Evolutionary conservation across 2,797 vertebrate genomes (phyloP), one percentile per base, ranked within the genome.

Genomic region (Pseudochromis fuscus): DNA sequence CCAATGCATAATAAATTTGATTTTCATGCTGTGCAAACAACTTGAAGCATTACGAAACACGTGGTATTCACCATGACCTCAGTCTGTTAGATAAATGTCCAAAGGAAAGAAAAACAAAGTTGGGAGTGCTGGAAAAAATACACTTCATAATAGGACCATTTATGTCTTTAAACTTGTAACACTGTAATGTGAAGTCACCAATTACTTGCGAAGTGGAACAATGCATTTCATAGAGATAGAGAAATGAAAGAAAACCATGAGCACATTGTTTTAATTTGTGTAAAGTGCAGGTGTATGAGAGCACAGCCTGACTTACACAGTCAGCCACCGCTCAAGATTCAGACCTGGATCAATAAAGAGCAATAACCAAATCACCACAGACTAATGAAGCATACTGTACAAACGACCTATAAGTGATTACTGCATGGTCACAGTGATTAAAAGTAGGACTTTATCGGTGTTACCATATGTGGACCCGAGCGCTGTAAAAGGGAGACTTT

Each of bases 11-110:
- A 38, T 46, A 59, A 62, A 86, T 73, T 21, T 0, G 44, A 84
- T 81, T 80, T 79, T 63, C 51, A 61, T 33, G 68, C 60, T 51
- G 27, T 75, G 45, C 44, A 79, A 70, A 67, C 12, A 25, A 23
- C 28, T 53, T n/a, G 37, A 70, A 63, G 46, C 10, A 42, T 61
- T 33, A 8, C 18, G 19, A 69, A 76, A 28, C 55, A 40, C 37
- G 38, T 35, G 27, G 16, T 40, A 6, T 38, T n/a, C 19, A 18
- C 15, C 59, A 4, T 28, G 18, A 40, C 12, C 23, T 58, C 18
- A 21, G 24, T 60, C 60, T 63, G 30, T 27, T 15, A 19, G 31
- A 58, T 48, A 40, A 52, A 73, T 24, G 6, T 60, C 21, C 11
- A 16, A 4, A 44, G 12, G 12, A 69, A 48, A 25, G 15, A n/a